Percentiles rank a stretch among this genome's conserved stretches.
Evolutionary conservation across 1,140 invertebrate genomes (phyloP).

Genomic region (Drosophila ogumai): DNA sequence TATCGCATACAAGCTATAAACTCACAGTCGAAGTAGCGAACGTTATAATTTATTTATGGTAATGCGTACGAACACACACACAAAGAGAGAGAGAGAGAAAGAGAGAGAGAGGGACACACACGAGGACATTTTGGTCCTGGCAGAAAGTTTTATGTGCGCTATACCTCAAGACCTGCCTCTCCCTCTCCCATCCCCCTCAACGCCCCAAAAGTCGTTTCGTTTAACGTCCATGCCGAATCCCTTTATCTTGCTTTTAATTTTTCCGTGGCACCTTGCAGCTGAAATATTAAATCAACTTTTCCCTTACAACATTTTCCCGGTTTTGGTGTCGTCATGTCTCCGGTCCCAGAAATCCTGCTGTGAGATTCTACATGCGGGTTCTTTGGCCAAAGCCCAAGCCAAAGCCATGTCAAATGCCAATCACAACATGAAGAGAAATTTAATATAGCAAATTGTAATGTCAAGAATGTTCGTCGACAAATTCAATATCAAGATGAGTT

Average conservation of each 20-base stretch:
- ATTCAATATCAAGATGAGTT: constrained; percentile 49
- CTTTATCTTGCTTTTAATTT: constrained; percentile 81
- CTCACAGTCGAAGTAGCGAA: constrained; percentile 72
- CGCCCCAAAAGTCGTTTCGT: constrained; percentile 70
- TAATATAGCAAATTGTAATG: constrained; percentile 56
- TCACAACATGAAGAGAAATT: constrained; percentile 49
- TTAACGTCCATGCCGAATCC: constrained; percentile 71
- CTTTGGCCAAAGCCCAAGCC: constrained; percentile 6
- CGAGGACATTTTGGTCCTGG: constrained; percentile 28
- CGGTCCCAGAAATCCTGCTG: constrained; percentile 10
- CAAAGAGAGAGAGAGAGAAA: not conserved
- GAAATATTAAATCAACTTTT: constrained; percentile 78
- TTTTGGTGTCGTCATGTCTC: constrained; percentile 4
- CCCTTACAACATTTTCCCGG: constrained; percentile 32
- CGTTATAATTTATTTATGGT: constrained; percentile 84
- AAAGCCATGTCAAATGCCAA: constrained; percentile 47
- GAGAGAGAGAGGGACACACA: not conserved
- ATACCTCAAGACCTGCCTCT: constrained; percentile 23
- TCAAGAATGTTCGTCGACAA: constrained; percentile 48
- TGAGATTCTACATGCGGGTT: not conserved
- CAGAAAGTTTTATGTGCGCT: constrained; percentile 63
- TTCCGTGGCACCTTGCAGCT: constrained; percentile 62
- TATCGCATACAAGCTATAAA: constrained; percentile 80
- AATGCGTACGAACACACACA: constrained; percentile 67
- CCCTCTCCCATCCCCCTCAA: not conserved